Percentiles rank a stretch among this genome's conserved stretches.
Evolutionary conservation across 2,113 vertebrate genomes (phyloP).

Genomic region (Anguilla japonica): DNA sequence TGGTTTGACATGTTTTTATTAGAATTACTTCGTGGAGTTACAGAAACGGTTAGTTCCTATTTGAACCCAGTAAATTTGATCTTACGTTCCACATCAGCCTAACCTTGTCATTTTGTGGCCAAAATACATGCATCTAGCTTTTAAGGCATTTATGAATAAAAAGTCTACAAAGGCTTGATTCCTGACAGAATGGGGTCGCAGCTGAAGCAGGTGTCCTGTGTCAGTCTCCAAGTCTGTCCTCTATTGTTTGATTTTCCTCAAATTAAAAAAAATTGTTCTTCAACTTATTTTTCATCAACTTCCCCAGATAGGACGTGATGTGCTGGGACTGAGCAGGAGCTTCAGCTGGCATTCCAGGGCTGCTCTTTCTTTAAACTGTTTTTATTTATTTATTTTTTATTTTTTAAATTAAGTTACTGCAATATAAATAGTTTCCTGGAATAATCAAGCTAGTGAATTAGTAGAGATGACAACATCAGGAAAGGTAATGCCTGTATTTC

Average conservation of each 20-base stretch:
- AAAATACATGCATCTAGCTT: slow-evolving; percentile 6
- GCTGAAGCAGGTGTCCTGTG: background rate
- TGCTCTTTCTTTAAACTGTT: background rate
- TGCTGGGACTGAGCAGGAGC: background rate
- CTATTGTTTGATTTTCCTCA: background rate
- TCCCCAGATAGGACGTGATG: background rate
- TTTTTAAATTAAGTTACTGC: background rate
- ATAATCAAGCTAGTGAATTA: background rate
- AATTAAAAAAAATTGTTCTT: too few species aligned
- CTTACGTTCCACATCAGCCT: background rate
- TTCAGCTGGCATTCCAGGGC: background rate
- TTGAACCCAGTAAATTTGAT: slow-evolving; percentile 14
- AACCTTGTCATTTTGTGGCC: slow-evolving; percentile 15
- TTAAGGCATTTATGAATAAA: slow-evolving; percentile 13
- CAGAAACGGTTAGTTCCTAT: slow-evolving; percentile 14
- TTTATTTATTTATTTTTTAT: background rate
- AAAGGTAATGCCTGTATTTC: background rate
- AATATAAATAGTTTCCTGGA: background rate
- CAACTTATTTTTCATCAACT: background rate
- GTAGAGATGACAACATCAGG: too few species aligned
- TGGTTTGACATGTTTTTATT: slow-evolving; percentile 9
- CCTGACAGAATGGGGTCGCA: slow-evolving; percentile 26
- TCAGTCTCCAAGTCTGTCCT: slow-evolving; percentile 5
- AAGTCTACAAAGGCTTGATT: background rate
- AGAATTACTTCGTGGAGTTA: slow-evolving; percentile 18